Base-by-base conservation (phyloP, 2,888 invertebrate genomes). In the Tenthredo amoena region DNA sequence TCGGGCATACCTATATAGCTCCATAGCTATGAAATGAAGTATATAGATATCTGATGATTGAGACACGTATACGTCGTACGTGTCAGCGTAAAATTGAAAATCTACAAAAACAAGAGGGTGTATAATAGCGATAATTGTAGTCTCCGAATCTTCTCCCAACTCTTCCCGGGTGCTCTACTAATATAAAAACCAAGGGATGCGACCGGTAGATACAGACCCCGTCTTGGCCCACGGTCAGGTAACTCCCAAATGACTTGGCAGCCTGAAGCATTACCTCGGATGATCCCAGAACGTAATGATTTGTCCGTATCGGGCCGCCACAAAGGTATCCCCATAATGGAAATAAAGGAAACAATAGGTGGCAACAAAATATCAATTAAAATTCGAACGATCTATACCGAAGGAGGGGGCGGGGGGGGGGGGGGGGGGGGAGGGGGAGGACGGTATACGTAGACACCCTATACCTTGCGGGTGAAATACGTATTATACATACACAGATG, bases 311-410 rank as follows among this genome's bases (percentile, higher is more conserved):
- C 89, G 90, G 87, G 88, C 86, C 85, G 82, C 85, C 87, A 91
- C 89, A 90, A 91, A 90, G 90, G 89, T 89, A 88, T 83, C 34
- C 85, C 85, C 84, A 68, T 85, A 85, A 84, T 84, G 85, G 68
- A 82, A 84, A 65, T 86, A 87, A 85, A 88, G 89, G 89, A 88
- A 88, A 89, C 88, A 88, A 90, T 89, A 87, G 86, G 71, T 86
- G 85, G 68, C 86, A 85, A 86, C 88, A 88, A 90, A 91, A 91
- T 91, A 91, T 91, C 91, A 91, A 91, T 91, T 91, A 90, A 91
- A 91, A 89, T 90, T 88, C 62, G 85, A 81, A 47, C 71, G 85
- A 85, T 82, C 85, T 47, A n/a, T 58, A 31, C 83, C 68, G 40
- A 31, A 34, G 47, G 47, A 79, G 34, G 58, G 3, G n/a, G n/a